phyloP scores from a whole-genome alignment of 1,140 invertebrate genomes.

The Habropoda laboriosa region DNA sequence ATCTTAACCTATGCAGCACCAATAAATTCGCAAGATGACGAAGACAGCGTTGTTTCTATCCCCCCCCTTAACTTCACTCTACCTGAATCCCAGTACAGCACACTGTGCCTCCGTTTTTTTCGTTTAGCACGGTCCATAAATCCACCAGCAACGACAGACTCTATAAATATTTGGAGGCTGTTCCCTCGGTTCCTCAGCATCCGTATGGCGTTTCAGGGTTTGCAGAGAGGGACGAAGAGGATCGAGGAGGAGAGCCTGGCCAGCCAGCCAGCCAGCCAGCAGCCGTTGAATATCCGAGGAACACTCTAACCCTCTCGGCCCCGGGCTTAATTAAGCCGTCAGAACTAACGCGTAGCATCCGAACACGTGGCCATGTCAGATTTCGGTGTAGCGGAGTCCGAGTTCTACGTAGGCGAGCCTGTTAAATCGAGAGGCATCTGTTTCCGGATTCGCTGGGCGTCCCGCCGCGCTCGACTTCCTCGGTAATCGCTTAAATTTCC shows the following conservation, averaged over 20 bases:
- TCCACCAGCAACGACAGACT: constrained; percentile 44
- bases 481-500: constrained; percentile 32
- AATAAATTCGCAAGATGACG: constrained; percentile 1
- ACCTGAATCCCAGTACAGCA: neutral
- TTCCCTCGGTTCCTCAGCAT: too few relatives aligned
- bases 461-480: constrained; percentile 22
- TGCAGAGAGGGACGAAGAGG: constrained; percentile 22
- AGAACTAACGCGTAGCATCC: constrained; percentile 66
- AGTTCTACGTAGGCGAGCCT: constrained; percentile 37
- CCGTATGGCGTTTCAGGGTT: constrained; percentile 30
- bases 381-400: constrained; percentile 60
- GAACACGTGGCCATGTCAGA: constrained; percentile 68
- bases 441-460: constrained; percentile 56
- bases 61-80: neutral
- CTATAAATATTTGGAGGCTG: constrained; percentile 62
- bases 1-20: neutral
- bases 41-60: neutral
- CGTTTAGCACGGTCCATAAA: constrained; percentile 48
- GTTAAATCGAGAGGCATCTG: constrained; percentile 58
- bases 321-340: constrained; percentile 67
- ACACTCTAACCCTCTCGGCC: constrained; percentile 55
- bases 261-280: constrained; percentile 11
- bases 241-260: constrained; percentile 18
- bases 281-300: constrained; percentile 55
- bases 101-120: neutral